Base-by-base conservation (phyloP, 2,113 vertebrate species). In the Glaucomys volans region DNA sequence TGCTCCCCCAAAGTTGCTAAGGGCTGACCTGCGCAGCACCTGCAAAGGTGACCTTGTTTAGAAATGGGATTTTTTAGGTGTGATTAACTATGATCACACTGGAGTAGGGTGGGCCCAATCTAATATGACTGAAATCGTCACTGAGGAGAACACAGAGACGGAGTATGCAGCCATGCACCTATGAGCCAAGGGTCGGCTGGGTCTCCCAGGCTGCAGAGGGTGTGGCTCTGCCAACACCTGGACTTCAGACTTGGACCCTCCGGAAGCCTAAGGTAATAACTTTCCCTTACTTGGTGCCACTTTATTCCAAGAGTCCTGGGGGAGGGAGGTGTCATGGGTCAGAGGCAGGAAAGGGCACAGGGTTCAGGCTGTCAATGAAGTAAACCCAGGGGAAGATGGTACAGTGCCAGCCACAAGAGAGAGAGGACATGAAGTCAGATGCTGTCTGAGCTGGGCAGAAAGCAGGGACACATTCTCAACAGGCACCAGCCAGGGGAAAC, bases 151-250 rank as follows among this genome's bases (percentile, higher is more conserved):
- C 9, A 17, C 20, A 62, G 2, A 47, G 42, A 72, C 18, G 16
- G 42, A 86, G 1, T 4, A 1, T 16, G 30, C 6, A 37, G 14
- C 5, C 24, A 71, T 14, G 0, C 11, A 17, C 1, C 12, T 1
- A 69, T 28, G 66, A 32, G 40, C 32, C 17, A 26, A 83, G 22
- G n/a, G 64, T 28, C 1, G 18, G 4, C 3, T 5, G 4, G 30
- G 30, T 22, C 13, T 16, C 30, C 3, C 32, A 44, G 37, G 30
- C 28, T n/a, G 42, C 10, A 0, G 3, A 90, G n/a, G 40, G 4
- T 1, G 14, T 0, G 4, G 24, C 32, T 87, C 35, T 57, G 77
- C 13, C 52, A 32, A 72, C 4, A 12, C 9, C 24, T 20, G 72
- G 16, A 42, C 59, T 75, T 74, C 18, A 87, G 37, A 35, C 18